phyloP scores from a whole-genome alignment of 2,888 invertebrate species.

The Eumerus sabulonum region DNA sequence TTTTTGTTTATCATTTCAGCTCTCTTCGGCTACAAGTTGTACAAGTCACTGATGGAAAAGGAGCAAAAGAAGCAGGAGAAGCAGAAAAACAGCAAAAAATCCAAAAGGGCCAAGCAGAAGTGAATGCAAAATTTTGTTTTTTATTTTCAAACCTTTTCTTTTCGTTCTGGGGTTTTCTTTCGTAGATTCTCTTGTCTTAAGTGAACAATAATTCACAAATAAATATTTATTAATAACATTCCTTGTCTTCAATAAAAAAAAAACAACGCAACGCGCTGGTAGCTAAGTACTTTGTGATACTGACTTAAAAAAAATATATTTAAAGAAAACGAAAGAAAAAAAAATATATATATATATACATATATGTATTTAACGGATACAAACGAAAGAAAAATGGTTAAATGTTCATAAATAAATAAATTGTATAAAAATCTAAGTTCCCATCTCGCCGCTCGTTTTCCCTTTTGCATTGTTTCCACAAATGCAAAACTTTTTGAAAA shows the following conservation, averaged over 20 bases:
- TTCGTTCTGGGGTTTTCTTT: neutral
- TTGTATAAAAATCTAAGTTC: too few relatives aligned
- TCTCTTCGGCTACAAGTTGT: constrained; percentile 92
- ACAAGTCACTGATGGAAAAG: constrained; percentile 88
- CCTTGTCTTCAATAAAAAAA: constrained; percentile 58
- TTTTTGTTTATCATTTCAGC: constrained; percentile 81
- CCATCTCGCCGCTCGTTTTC: too few relatives aligned
- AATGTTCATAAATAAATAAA: too few relatives aligned
- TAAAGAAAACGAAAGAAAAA: constrained; percentile 18
- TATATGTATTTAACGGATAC: constrained; percentile 37
- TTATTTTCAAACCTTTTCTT: constrained; percentile 8
- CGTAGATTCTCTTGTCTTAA: too few relatives aligned
- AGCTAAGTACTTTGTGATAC: constrained; percentile 65
- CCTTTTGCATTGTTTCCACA: constrained; percentile 18
- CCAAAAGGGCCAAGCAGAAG: constrained; percentile 86
- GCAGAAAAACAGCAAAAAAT: constrained; percentile 85
- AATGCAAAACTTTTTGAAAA: constrained; percentile 43
- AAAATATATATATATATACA: too few relatives aligned
- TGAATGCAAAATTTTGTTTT: constrained; percentile 55
- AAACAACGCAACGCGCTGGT: constrained; percentile 55
- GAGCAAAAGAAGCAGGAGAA: constrained; percentile 89
- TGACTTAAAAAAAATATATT: constrained; percentile 34
- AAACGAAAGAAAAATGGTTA: constrained; percentile 12
- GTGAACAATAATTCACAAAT: neutral
- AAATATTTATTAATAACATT: constrained; percentile 48